phyloP scores from a whole-genome alignment of 2,113 vertebrate species.

The Ornithorhynchus anatinus region DNA sequence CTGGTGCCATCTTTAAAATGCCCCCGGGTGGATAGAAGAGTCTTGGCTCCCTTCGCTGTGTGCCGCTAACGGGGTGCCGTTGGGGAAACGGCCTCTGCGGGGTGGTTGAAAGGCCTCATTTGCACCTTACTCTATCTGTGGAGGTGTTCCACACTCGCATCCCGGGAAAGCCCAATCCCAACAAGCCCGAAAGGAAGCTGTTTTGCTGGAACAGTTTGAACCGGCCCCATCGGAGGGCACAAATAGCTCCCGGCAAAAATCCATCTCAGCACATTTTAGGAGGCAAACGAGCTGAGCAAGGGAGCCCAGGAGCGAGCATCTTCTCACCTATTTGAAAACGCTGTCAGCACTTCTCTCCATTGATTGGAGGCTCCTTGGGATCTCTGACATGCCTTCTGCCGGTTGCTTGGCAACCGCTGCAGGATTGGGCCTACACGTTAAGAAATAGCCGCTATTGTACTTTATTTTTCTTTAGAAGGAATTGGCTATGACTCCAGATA shows the following conservation, averaged over 20 bases:
- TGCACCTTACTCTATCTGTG: too few species aligned
- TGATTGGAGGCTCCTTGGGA: constrained; percentile 29
- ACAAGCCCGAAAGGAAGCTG: background rate
- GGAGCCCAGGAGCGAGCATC: background rate
- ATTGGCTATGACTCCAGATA: constrained; percentile 4
- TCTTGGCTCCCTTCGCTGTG: too few species aligned
- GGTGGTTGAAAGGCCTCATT: too few species aligned
- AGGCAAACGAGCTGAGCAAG: background rate
- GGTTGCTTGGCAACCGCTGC: constrained; percentile 57
- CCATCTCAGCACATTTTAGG: background rate
- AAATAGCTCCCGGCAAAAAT: background rate
- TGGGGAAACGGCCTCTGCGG: too few species aligned
- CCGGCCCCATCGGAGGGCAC: background rate
- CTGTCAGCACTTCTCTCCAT: constrained; percentile 19
- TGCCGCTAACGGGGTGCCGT: too few species aligned
- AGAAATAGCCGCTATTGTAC: constrained; percentile 54
- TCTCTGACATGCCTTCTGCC: constrained; percentile 46
- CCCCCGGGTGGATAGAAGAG: too few species aligned
- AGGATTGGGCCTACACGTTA: constrained; percentile 55
- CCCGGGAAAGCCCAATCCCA: background rate
- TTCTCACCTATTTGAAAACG: background rate
- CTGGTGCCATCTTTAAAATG: too few species aligned
- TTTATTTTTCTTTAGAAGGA: constrained; percentile 33
- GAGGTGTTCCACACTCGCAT: background rate
- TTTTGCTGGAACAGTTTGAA: fast-evolving